phyloP scores from a whole-genome alignment of 1,140 invertebrate genomes.

The Atopsyche davidsoni region DNA sequence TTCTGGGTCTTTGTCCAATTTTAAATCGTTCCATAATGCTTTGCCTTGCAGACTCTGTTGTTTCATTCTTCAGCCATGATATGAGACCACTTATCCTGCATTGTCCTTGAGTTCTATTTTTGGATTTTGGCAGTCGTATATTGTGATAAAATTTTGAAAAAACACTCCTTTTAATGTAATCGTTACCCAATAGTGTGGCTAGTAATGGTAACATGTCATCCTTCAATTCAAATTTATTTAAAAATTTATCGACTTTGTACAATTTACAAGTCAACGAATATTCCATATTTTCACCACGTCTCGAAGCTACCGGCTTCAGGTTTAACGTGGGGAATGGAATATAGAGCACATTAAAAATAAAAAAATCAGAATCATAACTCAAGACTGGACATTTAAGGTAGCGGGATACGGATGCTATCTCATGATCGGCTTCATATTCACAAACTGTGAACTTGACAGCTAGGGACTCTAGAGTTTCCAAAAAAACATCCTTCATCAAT shows the following conservation, averaged over 20 bases:
- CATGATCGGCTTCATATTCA: slow-evolving; percentile 81
- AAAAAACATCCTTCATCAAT: slow-evolving; percentile 66
- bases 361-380: slow-evolving; percentile 90
- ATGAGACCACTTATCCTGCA: slow-evolving; percentile 64
- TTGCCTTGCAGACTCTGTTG: slow-evolving; percentile 59
- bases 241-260: slow-evolving; percentile 64
- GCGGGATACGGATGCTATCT: slow-evolving; percentile 71
- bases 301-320: slow-evolving; percentile 36
- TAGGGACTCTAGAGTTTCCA: slow-evolving; percentile 57
- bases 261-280: slow-evolving; percentile 55
- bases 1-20: slow-evolving; percentile 44
- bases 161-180: slow-evolving; percentile 65
- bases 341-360: slow-evolving; percentile 75
- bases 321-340: slow-evolving; percentile 70
- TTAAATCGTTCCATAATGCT: slow-evolving; percentile 58
- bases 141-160: slow-evolving; percentile 66
- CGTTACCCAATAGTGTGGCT: slow-evolving; percentile 79
- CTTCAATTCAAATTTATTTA: slow-evolving; percentile 58
- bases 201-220: slow-evolving; percentile 65
- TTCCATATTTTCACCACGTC: slow-evolving; percentile 33
- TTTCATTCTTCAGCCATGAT: slow-evolving; percentile 66
- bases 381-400: slow-evolving; percentile 75
- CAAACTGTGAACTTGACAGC: slow-evolving; percentile 61
- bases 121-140: slow-evolving; percentile 58
- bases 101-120: slow-evolving; percentile 50